These are phyloP conservation scores for Cephonodes hylas DNA, from an alignment of 2,888 invertebrate genomes.

Conservation along the genomic window DNA sequence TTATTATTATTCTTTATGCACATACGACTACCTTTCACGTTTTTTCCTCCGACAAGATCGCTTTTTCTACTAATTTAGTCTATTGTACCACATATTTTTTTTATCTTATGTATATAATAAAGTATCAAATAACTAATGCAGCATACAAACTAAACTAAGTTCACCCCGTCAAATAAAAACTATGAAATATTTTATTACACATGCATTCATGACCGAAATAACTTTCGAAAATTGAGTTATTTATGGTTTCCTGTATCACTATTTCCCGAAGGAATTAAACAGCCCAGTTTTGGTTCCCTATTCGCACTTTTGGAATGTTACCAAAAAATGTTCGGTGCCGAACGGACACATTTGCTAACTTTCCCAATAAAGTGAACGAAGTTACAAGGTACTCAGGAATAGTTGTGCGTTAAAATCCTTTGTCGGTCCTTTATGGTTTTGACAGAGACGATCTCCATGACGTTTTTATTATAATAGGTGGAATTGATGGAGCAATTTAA, in stretches of 20 bases:
- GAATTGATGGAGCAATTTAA: background rate
- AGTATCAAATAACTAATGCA: no score
- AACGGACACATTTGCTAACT: slow-evolving; percentile 38
- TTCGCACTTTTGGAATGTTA: slow-evolving; percentile 30
- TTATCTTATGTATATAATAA: no score
- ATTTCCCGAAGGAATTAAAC: background rate
- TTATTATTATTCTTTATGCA: no score
- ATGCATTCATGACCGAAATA: background rate
- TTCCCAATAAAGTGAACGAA: slow-evolving; percentile 33
- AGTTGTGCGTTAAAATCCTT: background rate
- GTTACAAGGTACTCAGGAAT: background rate
- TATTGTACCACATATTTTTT: no score
- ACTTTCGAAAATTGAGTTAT: background rate
- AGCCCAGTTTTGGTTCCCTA: slow-evolving; percentile 8
- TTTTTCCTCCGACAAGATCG: no score
- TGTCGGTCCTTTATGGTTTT: background rate
- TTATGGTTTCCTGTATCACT: background rate
- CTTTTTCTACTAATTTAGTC: no score
- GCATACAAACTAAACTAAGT: no score
- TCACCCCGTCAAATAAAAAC: no score
- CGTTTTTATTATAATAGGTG: background rate
- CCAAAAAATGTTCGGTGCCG: slow-evolving; percentile 28
- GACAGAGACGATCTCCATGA: background rate
- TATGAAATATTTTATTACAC: background rate
- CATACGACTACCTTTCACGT: no score